phyloP scores from a whole-genome alignment of 92 coral and sea anemone species.

The Epizoanthus fatuus region DNA sequence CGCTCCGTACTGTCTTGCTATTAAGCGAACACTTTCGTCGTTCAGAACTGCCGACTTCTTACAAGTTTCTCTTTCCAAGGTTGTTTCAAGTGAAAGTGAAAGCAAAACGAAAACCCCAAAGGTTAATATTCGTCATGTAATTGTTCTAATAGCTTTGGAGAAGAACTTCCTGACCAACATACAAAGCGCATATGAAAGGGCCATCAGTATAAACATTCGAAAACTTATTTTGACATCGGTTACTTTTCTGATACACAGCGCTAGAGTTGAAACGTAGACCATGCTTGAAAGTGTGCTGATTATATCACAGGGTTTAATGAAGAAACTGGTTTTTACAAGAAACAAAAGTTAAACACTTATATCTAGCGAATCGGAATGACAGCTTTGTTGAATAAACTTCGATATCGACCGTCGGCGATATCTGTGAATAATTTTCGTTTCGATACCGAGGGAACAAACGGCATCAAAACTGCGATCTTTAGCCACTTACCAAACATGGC shows the following conservation, averaged over 20 bases:
- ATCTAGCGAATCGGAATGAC: slow-evolving; percentile 9
- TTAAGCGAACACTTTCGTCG: background rate
- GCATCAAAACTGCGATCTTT: background rate
- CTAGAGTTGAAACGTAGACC: background rate
- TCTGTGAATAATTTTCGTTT: background rate
- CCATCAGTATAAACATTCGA: slow-evolving; percentile 4
- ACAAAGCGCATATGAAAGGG: background rate
- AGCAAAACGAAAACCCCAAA: background rate
- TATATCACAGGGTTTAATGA: background rate
- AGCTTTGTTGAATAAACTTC: background rate
- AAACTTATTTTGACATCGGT: background rate
- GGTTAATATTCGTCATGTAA: background rate
- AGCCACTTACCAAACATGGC: slow-evolving; percentile 92
- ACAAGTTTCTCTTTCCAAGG: background rate
- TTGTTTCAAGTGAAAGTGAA: background rate
- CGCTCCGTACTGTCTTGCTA: background rate
- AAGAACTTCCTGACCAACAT: background rate
- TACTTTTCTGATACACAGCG: background rate
- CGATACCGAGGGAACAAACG: background rate
- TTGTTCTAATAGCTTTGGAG: background rate
- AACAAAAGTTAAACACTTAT: background rate
- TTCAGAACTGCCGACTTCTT: background rate
- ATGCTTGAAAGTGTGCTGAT: background rate
- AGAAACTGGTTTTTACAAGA: background rate
- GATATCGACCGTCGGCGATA: background rate